Evolutionary conservation across 2,888 invertebrate species (phyloP).

Genomic region (Drosophila mimetica): DNA sequence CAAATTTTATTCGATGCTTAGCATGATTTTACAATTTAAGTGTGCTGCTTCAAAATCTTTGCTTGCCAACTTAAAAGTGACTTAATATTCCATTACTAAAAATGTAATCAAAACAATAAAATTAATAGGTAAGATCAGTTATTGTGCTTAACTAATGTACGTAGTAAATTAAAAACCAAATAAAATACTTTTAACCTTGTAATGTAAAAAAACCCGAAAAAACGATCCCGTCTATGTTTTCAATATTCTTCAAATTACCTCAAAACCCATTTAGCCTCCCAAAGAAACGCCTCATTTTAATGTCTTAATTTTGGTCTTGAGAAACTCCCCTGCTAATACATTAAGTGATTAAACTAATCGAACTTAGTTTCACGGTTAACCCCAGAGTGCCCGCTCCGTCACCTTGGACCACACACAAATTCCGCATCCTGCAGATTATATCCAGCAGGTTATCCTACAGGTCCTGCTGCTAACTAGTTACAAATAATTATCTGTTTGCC

Average conservation of each 20-base stretch:
- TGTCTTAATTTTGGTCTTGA: constrained; percentile 16
- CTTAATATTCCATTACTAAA: no score
- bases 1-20: background rate
- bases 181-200: no score
- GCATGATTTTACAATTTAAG: background rate
- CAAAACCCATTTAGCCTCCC: background rate
- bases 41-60: no score
- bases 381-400: constrained; percentile 61
- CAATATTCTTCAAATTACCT: background rate
- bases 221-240: background rate
- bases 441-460: constrained; percentile 23
- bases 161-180: no score
- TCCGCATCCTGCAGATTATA: background rate
- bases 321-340: constrained; percentile 22
- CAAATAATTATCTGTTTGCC: constrained; percentile 59
- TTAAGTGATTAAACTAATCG: constrained; percentile 51
- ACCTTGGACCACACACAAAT: constrained; percentile 49
- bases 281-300: background rate
- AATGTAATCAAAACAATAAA: no score
- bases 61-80: no score
- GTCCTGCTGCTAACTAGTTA: constrained; percentile 64
- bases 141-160: no score
- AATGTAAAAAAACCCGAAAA: no score
- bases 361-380: constrained; percentile 57
- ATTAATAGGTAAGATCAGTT: no score